These are phyloP conservation scores for Aromia moschata DNA, from an alignment of 2,888 invertebrate genomes.

Conservation along the genomic window DNA sequence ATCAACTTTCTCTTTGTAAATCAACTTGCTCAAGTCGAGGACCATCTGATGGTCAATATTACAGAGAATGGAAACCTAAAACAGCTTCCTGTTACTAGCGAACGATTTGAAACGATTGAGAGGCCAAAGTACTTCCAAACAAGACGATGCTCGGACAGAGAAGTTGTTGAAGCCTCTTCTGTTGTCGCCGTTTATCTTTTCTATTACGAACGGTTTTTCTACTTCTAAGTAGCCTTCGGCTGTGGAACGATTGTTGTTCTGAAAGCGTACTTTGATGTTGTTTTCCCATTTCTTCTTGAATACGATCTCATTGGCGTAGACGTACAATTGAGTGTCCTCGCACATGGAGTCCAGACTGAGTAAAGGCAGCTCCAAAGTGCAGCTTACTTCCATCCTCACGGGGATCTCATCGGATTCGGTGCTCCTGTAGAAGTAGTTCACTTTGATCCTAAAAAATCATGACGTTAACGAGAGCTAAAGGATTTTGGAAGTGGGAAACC, in stretches of 20 bases:
- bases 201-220: conserved; percentile 24
- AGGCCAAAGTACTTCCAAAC: conserved; percentile 16
- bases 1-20: conserved; percentile 32
- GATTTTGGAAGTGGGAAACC: conserved; percentile 36
- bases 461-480: not conserved
- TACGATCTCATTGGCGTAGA: conserved; percentile 48
- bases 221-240: conserved; percentile 21
- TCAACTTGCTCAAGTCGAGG: conserved; percentile 32
- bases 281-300: conserved; percentile 30
- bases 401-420: conserved; percentile 30
- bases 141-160: conserved; percentile 5
- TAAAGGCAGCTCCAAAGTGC: conserved; percentile 41
- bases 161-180: not conserved
- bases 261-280: conserved; percentile 33
- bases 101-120: not conserved
- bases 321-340: conserved; percentile 37
- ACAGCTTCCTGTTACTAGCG: conserved; percentile 5
- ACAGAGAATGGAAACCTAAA: conserved; percentile 38
- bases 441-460: conserved; percentile 42
- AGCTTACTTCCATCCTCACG: conserved; percentile 38
- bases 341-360: conserved; percentile 36
- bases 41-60: conserved; percentile 36
- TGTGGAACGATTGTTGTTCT: conserved; percentile 41
- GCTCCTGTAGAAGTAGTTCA: conserved; percentile 47
- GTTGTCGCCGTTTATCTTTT: conserved; percentile 9